Evolutionary conservation across 1,140 invertebrate species (phyloP).

Genomic region (Argopecten irradians): DNA sequence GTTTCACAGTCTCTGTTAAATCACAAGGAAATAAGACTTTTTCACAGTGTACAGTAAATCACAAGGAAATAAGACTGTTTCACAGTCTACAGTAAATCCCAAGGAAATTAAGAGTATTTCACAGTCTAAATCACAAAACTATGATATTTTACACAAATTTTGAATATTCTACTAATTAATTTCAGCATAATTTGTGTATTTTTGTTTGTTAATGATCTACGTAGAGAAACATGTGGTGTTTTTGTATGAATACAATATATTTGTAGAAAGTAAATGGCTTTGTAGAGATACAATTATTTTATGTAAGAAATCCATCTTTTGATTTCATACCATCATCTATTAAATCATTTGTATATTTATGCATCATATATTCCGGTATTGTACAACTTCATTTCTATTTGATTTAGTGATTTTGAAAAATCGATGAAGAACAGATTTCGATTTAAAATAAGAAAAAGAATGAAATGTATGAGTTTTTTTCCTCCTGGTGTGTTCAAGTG

Average conservation of each 20-base stretch:
- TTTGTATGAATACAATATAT: neutral
- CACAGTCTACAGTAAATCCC: too few relatives aligned
- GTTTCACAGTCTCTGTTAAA: too few relatives aligned
- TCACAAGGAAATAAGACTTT: too few relatives aligned
- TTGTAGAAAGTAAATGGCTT: neutral
- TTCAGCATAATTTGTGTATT: too few relatives aligned
- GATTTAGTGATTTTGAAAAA: neutral
- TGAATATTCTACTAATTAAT: too few relatives aligned
- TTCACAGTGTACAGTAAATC: too few relatives aligned
- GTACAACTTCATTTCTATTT: neutral
- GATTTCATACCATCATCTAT: neutral
- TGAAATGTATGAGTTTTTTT: neutral
- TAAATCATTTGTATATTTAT: neutral
- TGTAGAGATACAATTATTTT: neutral
- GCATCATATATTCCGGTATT: neutral
- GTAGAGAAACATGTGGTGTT: neutral
- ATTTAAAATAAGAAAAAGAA: neutral
- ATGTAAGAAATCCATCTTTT: neutral
- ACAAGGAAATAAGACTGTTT: too few relatives aligned
- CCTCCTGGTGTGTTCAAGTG: neutral
- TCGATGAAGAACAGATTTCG: neutral
- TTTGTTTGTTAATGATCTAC: too few relatives aligned
- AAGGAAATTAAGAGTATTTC: too few relatives aligned
- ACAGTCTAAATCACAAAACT: too few relatives aligned
- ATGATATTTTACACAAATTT: too few relatives aligned